Percentiles rank a stretch among this genome's conserved stretches.
Evolutionary conservation across 2,113 vertebrate genomes (phyloP).

Genomic region (Azemiops feae): DNA sequence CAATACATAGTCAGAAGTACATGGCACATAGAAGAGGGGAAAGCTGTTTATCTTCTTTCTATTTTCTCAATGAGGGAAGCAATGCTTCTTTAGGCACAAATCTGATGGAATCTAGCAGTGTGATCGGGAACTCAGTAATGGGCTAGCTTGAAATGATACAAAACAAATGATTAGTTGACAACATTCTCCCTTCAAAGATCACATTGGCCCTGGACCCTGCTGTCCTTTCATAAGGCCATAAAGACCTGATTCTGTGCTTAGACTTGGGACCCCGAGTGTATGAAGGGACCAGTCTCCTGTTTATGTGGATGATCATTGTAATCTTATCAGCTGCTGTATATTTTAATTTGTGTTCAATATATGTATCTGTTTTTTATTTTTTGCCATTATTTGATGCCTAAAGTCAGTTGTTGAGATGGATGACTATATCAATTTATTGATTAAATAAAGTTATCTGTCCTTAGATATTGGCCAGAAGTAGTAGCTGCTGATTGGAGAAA

Average conservation of each 20-base stretch:
- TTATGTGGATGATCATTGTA: too few species aligned
- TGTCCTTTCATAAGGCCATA: not conserved
- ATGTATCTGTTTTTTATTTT: too few species aligned
- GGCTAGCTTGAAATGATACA: not conserved
- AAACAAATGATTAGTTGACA: not conserved
- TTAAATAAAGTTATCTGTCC: not conserved
- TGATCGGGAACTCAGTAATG: not conserved
- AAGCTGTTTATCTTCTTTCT: not conserved
- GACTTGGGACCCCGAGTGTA: too few species aligned
- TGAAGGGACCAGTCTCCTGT: too few species aligned
- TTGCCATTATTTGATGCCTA: too few species aligned
- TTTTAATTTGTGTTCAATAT: too few species aligned
- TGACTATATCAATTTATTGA: too few species aligned
- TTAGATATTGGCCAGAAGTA: not conserved
- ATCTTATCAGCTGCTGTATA: too few species aligned
- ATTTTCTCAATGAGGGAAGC: not conserved
- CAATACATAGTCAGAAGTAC: not conserved
- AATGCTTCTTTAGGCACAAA: not conserved
- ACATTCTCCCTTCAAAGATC: not conserved
- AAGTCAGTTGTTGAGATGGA: too few species aligned
- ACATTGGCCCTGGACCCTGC: not conserved
- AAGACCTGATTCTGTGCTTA: not conserved
- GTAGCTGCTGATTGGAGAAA: not conserved
- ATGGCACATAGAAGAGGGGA: too few species aligned
- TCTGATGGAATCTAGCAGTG: not conserved